phyloP scores from a whole-genome alignment of 2,113 vertebrate species.

The Columba livia region DNA sequence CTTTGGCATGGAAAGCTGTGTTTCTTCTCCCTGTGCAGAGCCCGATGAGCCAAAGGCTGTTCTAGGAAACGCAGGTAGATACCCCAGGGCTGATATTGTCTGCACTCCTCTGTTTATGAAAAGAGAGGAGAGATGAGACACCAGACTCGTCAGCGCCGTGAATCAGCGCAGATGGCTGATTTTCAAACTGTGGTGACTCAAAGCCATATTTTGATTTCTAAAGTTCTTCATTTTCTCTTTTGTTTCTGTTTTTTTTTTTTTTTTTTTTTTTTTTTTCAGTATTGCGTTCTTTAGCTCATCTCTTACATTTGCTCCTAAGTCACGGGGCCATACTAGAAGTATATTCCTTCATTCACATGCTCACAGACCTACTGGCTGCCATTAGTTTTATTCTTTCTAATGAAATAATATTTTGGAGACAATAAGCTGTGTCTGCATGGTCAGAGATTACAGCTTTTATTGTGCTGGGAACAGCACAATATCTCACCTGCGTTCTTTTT shows the following conservation, averaged over 20 bases:
- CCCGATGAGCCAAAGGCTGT: background rate
- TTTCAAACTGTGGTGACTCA: background rate
- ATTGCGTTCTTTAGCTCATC: background rate
- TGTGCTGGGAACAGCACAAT: background rate
- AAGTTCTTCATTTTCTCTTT: background rate
- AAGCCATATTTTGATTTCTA: background rate
- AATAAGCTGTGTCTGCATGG: background rate
- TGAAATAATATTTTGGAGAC: background rate
- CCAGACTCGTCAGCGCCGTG: background rate
- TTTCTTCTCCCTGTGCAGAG: background rate
- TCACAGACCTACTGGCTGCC: background rate
- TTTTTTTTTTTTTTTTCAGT: background rate
- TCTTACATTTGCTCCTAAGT: background rate
- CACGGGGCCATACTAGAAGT: background rate
- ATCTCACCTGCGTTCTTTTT: background rate
- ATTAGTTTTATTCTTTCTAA: background rate
- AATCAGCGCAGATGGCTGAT: background rate
- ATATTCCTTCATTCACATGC: background rate
- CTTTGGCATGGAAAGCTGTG: background rate
- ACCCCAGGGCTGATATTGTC: background rate
- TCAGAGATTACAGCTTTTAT: background rate
- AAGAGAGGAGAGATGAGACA: background rate
- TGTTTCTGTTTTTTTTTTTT: background rate
- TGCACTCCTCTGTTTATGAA: fast-evolving
- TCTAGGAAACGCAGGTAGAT: background rate